These are phyloP conservation scores for Naso thynnoides DNA, from an alignment of 2,797 vertebrate genomes.

Conservation along the genomic window DNA sequence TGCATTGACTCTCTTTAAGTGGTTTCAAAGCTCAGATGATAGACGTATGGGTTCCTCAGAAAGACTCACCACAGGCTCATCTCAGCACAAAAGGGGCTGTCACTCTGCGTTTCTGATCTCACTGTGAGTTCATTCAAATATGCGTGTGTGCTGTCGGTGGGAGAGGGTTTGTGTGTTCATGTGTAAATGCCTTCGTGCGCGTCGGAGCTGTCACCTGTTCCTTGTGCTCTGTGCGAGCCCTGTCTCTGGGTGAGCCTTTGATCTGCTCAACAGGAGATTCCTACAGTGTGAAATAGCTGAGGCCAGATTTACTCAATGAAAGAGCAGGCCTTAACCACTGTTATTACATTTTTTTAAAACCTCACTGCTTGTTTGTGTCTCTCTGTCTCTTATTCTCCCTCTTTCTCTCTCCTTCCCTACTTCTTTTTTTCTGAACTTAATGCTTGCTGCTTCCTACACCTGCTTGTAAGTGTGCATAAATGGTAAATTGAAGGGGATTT, in stretches of 20 bases:
- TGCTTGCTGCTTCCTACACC: constrained; percentile 53
- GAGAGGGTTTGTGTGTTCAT: constrained; percentile 30
- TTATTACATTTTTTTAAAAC: constrained; percentile 78
- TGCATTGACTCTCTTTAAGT: constrained; percentile 70
- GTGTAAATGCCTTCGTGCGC: constrained; percentile 56
- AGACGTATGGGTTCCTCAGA: constrained; percentile 62
- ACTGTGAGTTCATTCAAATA: constrained; percentile 64
- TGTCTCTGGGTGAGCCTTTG: constrained; percentile 80
- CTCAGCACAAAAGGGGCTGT: constrained; percentile 72
- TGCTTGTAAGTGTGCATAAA: constrained; percentile 29
- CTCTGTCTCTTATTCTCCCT: constrained; percentile 27
- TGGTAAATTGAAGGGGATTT: constrained; percentile 41
- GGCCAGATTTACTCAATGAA: constrained; percentile 83
- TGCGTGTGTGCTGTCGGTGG: constrained; percentile 32
- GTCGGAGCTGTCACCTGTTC: constrained; percentile 85
- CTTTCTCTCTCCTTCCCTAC: constrained; percentile 7
- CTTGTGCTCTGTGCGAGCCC: constrained; percentile 56
- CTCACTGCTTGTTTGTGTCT: constrained; percentile 64
- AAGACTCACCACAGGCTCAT: constrained; percentile 64
- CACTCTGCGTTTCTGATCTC: constrained; percentile 74
- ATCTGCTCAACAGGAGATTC: constrained; percentile 83
- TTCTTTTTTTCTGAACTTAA: constrained; percentile 44
- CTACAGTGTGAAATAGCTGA: constrained; percentile 84
- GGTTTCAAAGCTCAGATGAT: constrained; percentile 70
- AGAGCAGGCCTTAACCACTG: constrained; percentile 81